Conservation (phyloP, 1,140 invertebrate genomes). For the Artemia franciscana region DNA sequence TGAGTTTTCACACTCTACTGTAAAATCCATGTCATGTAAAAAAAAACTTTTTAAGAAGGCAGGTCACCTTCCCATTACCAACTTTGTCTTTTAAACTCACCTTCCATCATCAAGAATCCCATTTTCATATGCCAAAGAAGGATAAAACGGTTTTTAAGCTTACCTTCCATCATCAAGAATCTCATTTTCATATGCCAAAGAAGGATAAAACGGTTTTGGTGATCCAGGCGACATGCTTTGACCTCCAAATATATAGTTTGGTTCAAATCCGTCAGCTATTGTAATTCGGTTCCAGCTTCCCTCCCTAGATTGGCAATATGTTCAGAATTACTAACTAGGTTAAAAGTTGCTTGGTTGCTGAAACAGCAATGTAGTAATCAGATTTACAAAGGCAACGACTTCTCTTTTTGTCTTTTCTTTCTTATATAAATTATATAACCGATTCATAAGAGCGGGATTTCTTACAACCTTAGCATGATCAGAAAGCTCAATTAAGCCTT, state of each 20-base stretch:
- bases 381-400: too few species aligned
- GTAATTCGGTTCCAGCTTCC: slow-evolving; percentile 15
- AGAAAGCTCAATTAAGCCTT: too few species aligned
- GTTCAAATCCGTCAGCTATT: slow-evolving; percentile 17
- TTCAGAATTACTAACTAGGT: too few species aligned
- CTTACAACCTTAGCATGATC: too few species aligned
- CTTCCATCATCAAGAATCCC: slow-evolving; percentile 13
- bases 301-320: too few species aligned
- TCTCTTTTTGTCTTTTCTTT: too few species aligned
- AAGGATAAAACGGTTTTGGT: slow-evolving; percentile 17
- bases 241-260: slow-evolving; percentile 14
- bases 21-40: too few species aligned
- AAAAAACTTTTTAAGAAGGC: neutral
- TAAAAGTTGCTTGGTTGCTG: too few species aligned
- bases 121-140: slow-evolving; percentile 13
- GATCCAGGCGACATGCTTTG: slow-evolving; percentile 16
- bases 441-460: too few species aligned
- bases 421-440: too few species aligned
- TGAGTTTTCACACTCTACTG: too few species aligned
- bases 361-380: too few species aligned
- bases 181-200: slow-evolving; percentile 13
- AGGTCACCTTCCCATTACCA: neutral
- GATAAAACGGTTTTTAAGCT: slow-evolving; percentile 16
- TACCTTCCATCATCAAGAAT: slow-evolving; percentile 12
- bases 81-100: neutral